A percentile compares a stretch with the other conserved stretches of the same genome.
phyloP scores from a whole-genome alignment of 2,888 invertebrate genomes.

The Heliconius ismenius region DNA sequence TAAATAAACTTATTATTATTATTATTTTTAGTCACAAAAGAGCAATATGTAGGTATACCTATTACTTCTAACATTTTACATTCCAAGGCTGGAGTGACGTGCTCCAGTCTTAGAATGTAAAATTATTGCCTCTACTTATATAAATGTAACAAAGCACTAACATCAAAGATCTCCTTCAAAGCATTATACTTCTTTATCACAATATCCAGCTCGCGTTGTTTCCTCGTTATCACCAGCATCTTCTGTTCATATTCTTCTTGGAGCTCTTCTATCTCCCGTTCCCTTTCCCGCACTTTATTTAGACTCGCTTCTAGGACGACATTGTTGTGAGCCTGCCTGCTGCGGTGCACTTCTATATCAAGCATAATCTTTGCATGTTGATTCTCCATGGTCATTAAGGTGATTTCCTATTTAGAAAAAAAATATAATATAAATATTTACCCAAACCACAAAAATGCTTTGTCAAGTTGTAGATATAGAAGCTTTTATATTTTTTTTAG shows the following conservation, averaged over 20 bases:
- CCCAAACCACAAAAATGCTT: neutral
- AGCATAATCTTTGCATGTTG: conserved; percentile 79
- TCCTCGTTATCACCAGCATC: conserved; percentile 58
- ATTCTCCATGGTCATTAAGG: conserved; percentile 80
- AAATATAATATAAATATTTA: neutral
- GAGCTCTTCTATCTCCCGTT: conserved; percentile 62
- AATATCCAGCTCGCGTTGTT: conserved; percentile 71
- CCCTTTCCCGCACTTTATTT: conserved; percentile 59
- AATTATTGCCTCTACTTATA: neutral
- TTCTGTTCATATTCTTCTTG: conserved; percentile 66
- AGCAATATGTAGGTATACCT: no score
- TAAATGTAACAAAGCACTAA: conserved; percentile 24
- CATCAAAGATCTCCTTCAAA: conserved; percentile 45
- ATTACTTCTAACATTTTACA: no score
- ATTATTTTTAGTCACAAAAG: no score
- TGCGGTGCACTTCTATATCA: conserved; percentile 81
- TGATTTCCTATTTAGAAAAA: conserved; percentile 72
- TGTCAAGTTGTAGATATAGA: neutral
- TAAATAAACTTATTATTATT: no score
- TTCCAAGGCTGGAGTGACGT: no score
- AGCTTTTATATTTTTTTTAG: neutral
- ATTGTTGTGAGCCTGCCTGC: conserved; percentile 65
- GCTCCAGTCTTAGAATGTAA: neutral
- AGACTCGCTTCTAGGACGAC: conserved; percentile 58
- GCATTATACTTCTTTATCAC: conserved; percentile 62